phyloP scores from a whole-genome alignment of 2,888 invertebrate species.

The Asteroscopus sphinx region DNA sequence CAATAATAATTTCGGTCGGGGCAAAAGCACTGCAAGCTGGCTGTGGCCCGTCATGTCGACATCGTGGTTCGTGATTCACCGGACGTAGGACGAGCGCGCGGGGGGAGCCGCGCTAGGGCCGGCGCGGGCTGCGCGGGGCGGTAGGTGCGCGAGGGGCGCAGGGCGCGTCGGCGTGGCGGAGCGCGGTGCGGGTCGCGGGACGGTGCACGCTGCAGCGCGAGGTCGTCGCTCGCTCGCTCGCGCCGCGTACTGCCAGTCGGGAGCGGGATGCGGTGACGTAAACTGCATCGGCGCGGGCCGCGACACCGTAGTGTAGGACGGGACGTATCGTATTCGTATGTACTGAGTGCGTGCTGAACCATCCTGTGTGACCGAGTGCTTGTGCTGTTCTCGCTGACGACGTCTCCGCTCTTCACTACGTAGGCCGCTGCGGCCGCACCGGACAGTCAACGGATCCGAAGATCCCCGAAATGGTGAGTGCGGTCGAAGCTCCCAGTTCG shows the following conservation, averaged over 20 bases:
- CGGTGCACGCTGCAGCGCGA: constrained; percentile 88
- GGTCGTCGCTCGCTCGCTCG: constrained; percentile 88
- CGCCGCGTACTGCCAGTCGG: constrained; percentile 83
- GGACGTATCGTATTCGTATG: constrained; percentile 84
- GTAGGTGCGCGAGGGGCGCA: constrained; percentile 62
- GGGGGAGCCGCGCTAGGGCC: constrained; percentile 65
- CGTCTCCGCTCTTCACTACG: constrained; percentile 87
- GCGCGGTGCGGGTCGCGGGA: constrained; percentile 79
- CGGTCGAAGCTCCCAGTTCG: constrained; percentile 87
- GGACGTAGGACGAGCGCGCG: constrained; percentile 83
- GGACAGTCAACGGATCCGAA: constrained; percentile 70
- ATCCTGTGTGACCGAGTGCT: constrained; percentile 79
- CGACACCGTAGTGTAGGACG: constrained; percentile 87
- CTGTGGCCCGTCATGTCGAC: constrained; percentile 63
- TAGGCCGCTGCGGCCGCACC: constrained; percentile 76
- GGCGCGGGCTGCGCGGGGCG: constrained; percentile 56
- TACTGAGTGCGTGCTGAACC: constrained; percentile 78
- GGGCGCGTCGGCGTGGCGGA: constrained; percentile 67
- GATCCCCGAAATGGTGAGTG: constrained; percentile 89
- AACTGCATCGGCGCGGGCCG: constrained; percentile 89
- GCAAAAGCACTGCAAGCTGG: constrained; percentile 63
- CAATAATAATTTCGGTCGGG: constrained; percentile 59
- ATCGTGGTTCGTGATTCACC: constrained; percentile 74
- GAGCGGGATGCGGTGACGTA: constrained; percentile 90
- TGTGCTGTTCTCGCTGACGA: constrained; percentile 77